Percentiles rank a stretch among this genome's conserved stretches.
Evolutionary conservation across 2,113 vertebrate species (phyloP).

Genomic region (Chaenocephalus aceratus): DNA sequence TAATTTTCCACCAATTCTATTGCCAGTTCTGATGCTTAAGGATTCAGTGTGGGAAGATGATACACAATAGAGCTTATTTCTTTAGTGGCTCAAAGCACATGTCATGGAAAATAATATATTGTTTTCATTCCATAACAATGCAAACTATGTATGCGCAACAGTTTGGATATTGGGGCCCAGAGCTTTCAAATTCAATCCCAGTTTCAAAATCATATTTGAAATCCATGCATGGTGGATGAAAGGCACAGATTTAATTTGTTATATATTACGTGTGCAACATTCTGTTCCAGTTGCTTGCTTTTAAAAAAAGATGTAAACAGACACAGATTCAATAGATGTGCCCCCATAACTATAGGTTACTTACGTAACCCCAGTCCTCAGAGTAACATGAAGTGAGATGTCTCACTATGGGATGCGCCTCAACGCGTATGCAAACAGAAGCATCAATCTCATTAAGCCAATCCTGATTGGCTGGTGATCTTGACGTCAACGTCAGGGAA

Average conservation of each 20-base stretch:
- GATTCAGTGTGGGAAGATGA: conserved; percentile 15
- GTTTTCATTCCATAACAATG: conserved; percentile 1
- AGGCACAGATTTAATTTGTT: conserved; percentile 3
- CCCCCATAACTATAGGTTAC: conserved; percentile 2
- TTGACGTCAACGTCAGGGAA: too few species aligned
- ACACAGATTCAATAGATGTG: conserved; percentile 51
- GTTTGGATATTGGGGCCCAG: neutral
- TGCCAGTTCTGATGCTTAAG: conserved; percentile 27
- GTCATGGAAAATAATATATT: neutral
- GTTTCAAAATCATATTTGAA: conserved; percentile 10
- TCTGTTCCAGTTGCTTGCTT: conserved; percentile 1
- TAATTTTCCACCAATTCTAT: conserved; percentile 29
- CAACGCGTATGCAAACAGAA: too few species aligned
- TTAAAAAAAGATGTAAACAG: conserved; percentile 20
- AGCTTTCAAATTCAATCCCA: conserved; percentile 7
- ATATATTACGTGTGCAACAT: neutral
- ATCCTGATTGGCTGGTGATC: too few species aligned
- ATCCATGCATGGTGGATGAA: neutral
- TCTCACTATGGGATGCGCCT: too few species aligned
- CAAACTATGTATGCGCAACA: neutral
- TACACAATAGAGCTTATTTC: conserved; percentile 19
- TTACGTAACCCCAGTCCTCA: too few species aligned
- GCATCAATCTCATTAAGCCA: too few species aligned
- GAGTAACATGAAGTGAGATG: too few species aligned
- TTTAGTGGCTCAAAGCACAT: conserved; percentile 26